Percentiles rank a stretch among this genome's conserved stretches.
These are phyloP conservation scores for Clarias laeviceps DNA, from an alignment of 2,797 vertebrate genomes.

Conservation along the genomic window DNA sequence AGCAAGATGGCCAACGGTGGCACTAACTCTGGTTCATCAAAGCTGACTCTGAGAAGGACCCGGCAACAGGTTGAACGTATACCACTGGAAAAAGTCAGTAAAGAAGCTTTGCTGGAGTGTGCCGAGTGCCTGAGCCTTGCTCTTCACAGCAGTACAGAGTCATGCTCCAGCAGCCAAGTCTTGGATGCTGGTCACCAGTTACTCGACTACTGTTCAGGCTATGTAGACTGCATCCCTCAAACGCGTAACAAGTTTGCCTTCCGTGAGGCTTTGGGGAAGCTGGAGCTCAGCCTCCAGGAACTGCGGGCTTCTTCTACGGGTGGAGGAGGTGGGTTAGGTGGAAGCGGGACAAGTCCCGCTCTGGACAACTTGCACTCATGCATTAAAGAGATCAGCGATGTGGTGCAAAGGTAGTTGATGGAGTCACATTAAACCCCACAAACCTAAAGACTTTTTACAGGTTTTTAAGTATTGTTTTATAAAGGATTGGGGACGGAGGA, in stretches of 20 bases:
- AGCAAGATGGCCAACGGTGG: constrained; percentile 90
- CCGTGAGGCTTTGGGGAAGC: constrained; percentile 94
- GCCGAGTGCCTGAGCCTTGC: constrained; percentile 87
- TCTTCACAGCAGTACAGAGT: constrained; percentile 79
- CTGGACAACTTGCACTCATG: constrained; percentile 94
- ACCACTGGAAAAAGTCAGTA: constrained; percentile 88
- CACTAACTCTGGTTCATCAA: constrained; percentile 70
- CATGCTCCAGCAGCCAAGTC: constrained; percentile 88
- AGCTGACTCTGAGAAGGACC: constrained; percentile 87
- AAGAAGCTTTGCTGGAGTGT: constrained; percentile 92
- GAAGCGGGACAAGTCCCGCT: constrained; percentile 77
- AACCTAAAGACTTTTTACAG: constrained; percentile 36
- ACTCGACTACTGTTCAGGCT: constrained; percentile 97
- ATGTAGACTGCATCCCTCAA: constrained; percentile 97
- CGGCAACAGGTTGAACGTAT: constrained; percentile 86
- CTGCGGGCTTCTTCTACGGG: constrained; percentile 91
- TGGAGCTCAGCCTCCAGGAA: constrained; percentile 97
- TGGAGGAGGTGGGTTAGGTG: constrained; percentile 66
- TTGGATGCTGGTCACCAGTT: constrained; percentile 96
- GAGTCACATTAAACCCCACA: constrained; percentile 46
- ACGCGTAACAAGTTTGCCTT: constrained; percentile 99
- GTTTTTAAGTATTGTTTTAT: constrained; percentile 58
- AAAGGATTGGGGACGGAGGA: constrained; percentile 64
- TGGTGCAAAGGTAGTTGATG: constrained; percentile 98
- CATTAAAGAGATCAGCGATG: constrained; percentile 97